Evolutionary conservation across 2,888 invertebrate species (phyloP), one percentile per base, ranked within the genome.

Genomic region (Andrena trimmerana): DNA sequence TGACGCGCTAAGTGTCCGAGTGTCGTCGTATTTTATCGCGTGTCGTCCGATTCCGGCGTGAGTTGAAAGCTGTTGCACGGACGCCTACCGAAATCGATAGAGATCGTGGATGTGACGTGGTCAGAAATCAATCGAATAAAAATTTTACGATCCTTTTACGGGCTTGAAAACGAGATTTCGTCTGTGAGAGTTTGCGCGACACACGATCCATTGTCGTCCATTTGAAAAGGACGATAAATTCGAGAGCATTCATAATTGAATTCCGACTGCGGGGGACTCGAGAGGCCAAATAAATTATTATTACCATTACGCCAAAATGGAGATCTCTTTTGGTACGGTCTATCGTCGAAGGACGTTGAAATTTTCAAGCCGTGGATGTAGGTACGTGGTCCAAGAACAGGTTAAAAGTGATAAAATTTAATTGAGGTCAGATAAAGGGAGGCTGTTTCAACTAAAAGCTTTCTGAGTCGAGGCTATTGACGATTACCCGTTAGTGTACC

Each of bases 1-100:
- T 85, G 81, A 89, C 79, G 71, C 83, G 81, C 67, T 75, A 83
- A 86, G 88, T 86, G 88, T 83, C 73, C 79, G 48, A 57, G 42
- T 60, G 62, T 59, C 20, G 75, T 79, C 70, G 80, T 85, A 88
- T 83, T 83, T 88, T 88, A 87, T 80, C 76, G 68, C 68, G 31
- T 69, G 80, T 71, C 83, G 59, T 54, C 57, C 65, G 36, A 33
- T 67, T 72, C 62, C 63, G 48, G 75, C 29, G 48, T 8, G 42
- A 62, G 72, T 81, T 83, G 81, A 88, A 85, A 86, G 78, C 62
- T 76, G 75, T 29, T 62, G 75, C 10, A 33, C 33, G 73, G 24
- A 78, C 77, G 59, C 66, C 52, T 63, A 66, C 70, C 54, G 63
- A 65, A 31, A 59, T 68, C 54, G 57, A 63, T n/a, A 24, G 59